Evolutionary conservation across 2,797 vertebrate genomes (phyloP), one percentile per base, ranked within the genome.

Genomic region (Eupleurogrammus muticus): DNA sequence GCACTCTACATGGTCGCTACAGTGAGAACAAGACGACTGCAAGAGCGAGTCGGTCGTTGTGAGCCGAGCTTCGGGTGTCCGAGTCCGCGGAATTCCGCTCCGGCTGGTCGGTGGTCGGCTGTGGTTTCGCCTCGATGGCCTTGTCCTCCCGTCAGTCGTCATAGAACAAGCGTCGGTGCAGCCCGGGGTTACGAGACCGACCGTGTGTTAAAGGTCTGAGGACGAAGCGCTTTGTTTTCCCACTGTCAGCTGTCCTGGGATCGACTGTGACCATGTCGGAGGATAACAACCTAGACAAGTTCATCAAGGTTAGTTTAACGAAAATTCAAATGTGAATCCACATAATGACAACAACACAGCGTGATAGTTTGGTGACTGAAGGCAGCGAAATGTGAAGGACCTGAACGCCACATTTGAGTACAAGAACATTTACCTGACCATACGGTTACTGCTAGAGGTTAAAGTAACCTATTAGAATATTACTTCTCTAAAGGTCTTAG

Each of bases 271-370:
- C 83, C 87, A 98, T 98, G 97, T 96, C 96, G 63, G 95, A 96
- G 77, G 95, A 95, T 70, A 94, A 87, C 87, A 95, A 94, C 80
- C 94, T 94, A 92, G 97, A 99, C 89, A 95, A 92, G 87, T 95
- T 94, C 84, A 98, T 99, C 69, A 97, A 97, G 96, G 97, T 98
- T 87, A 82, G n/a, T 46, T 14, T 0, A 23, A 34, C 5, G 0
- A n/a, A 3, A n/a, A 21, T 44, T 0, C 0, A 32, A 9, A 48
- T 10, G 5, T 13, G 0, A 21, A 17, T 47, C n/a, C 9, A 28
- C 9, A 11, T 6, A 9, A 38, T 38, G 11, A 38, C 36, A 21
- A 2, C 5, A 20, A 44, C 5, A 40, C 3, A 52, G 4, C 61
- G 5, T n/a, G n/a, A n/a, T n/a, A n/a, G n/a, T n/a, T n/a, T n/a